These are phyloP conservation scores for Pteromalus puparum DNA, from an alignment of 1,140 invertebrate species.

Conservation along the genomic window DNA sequence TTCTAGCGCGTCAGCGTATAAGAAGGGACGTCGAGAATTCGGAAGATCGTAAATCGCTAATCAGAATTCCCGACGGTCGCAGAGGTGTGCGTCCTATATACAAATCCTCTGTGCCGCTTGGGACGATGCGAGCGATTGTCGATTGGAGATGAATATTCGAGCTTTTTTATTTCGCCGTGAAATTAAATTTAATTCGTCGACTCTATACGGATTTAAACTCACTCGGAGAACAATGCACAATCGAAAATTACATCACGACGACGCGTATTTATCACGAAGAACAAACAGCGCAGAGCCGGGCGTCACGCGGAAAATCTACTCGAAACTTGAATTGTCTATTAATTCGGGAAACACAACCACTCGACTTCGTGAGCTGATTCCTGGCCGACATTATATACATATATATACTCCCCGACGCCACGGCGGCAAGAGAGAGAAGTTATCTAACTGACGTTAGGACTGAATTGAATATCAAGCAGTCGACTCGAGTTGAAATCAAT, in stretches of 20 bases:
- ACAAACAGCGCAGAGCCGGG: neutral
- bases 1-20: slow-evolving; percentile 48
- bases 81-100: neutral
- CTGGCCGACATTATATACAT: neutral
- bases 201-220: too few relatives aligned
- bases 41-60: slow-evolving; percentile 72
- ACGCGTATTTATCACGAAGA: neutral
- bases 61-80: slow-evolving; percentile 62
- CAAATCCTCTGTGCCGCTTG: neutral
- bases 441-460: neutral
- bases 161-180: too few relatives aligned
- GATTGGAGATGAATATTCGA: neutral
- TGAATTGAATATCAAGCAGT: slow-evolving; percentile 1
- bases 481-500: neutral
- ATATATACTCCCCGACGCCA: neutral
- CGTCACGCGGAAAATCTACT: neutral
- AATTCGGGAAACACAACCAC: neutral
- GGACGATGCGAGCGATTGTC: neutral
- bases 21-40: slow-evolving; percentile 59
- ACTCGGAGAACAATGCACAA: too few relatives aligned
- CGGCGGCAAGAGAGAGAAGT: neutral
- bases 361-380: neutral
- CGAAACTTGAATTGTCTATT: slow-evolving; percentile 1
- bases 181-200: too few relatives aligned
- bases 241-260: neutral